A percentile compares a stretch with the other conserved stretches of the same genome.
These are phyloP conservation scores for Amiota minor DNA, from an alignment of 2,888 invertebrate genomes.

Conservation along the genomic window DNA sequence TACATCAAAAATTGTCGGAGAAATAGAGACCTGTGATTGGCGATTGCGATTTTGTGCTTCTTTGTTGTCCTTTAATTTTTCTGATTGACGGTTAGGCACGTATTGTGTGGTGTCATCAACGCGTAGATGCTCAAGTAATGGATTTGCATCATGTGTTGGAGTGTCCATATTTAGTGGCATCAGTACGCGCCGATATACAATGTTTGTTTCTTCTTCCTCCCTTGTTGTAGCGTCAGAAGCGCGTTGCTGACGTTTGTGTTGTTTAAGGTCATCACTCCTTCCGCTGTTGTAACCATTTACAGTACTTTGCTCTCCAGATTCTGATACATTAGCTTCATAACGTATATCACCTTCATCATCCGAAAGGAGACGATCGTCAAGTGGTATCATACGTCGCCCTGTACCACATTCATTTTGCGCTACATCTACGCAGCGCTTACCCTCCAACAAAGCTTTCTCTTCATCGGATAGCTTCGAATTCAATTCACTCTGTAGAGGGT, in stretches of 20 bases:
- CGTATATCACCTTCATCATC: conserved; percentile 9
- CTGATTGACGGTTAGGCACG: conserved; percentile 72
- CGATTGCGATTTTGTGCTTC: conserved; percentile 77
- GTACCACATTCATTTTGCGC: conserved; percentile 29
- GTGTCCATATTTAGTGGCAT: conserved; percentile 57
- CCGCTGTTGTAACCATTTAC: background rate
- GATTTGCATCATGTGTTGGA: conserved; percentile 52
- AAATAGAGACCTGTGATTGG: conserved; percentile 69
- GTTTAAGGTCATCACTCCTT: conserved; percentile 49
- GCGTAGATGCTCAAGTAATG: conserved; percentile 44
- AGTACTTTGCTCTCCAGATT: background rate
- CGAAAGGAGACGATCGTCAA: conserved; percentile 57
- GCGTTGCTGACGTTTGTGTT: conserved; percentile 37
- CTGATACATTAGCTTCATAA: background rate
- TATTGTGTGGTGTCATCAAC: conserved; percentile 27
- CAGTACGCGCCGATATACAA: conserved; percentile 65
- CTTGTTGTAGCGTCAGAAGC: background rate
- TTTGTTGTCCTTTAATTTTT: conserved; percentile 77
- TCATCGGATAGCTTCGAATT: conserved; percentile 66
- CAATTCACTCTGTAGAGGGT: conserved; percentile 65
- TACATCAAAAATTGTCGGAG: conserved; percentile 46
- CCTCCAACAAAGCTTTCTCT: conserved; percentile 68
- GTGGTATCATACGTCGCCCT: conserved; percentile 57
- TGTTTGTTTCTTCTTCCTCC: conserved; percentile 55
- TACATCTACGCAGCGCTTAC: conserved; percentile 45